Evolutionary conservation across 2,888 invertebrate genomes (phyloP), one percentile per base, ranked within the genome.

Genomic region (Rhodophaea formosa): DNA sequence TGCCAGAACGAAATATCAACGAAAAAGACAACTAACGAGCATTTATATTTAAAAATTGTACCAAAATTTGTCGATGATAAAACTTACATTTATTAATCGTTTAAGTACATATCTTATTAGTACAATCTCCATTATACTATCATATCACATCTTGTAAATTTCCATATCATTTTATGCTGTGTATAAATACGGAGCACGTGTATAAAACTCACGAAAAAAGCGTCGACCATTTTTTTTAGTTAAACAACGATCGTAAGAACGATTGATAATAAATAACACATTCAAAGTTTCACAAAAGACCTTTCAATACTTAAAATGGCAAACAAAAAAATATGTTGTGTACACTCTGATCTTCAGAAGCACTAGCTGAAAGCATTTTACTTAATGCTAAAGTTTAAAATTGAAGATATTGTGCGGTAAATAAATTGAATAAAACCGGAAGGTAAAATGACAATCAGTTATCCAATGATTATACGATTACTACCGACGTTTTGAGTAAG

Each of bases 131-230:
- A 86, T 81, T 77, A 75, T 74, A 75, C 72, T 82, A 77, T 88
- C 90, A 91, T 91, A 91, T 91, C 90, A 90, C 85, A 82, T 81
- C 84, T 86, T 90, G 88, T 89, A 90, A 86, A 89, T 84, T 85
- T 80, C 79, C 90, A 91, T 89, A 90, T 91, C 90, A 85, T 88
- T 85, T 81, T 84, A 62, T 84, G 84, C 85, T 88, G 85, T 89
- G 82, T 84, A 82, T 69, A 74, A 72, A 56, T 76, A 78, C 71
- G 70, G 5, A 74, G 75, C 83, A 81, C 77, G 73, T 87, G 82
- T 84, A 81, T 80, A 79, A 80, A 78, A 84, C 79, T 76, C 79
- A 82, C 79, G 80, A 76, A 68, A 73, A 77, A 72, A 71, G 72
- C 72, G 72, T 74, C 56, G 47, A 56, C 29, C 66, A 72, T 68